A percentile compares a stretch with the other conserved stretches of the same genome.
phyloP scores from a whole-genome alignment of 2,888 invertebrate species.

The Agrochola litura region DNA sequence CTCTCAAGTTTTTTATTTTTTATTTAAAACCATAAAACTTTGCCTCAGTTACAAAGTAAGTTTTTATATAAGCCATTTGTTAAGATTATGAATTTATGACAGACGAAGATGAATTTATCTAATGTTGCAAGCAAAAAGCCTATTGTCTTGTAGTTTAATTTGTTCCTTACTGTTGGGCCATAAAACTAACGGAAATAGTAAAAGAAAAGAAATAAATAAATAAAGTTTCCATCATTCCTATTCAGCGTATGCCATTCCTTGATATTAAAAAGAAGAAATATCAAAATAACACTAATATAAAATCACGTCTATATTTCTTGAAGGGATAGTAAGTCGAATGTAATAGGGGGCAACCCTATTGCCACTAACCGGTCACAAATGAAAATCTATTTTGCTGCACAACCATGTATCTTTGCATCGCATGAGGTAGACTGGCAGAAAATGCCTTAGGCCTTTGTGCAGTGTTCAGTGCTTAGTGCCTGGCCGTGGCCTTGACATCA shows the following conservation, averaged over 20 bases:
- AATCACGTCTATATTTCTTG: neutral
- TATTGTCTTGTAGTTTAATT: conserved; percentile 50
- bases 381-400: neutral
- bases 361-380: neutral
- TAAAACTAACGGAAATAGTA: neutral
- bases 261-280: neutral
- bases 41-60: neutral
- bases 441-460: too few relatives aligned
- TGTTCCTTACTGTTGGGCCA: conserved; percentile 31
- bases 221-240: neutral
- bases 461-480: too few relatives aligned
- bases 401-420: neutral
- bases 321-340: neutral
- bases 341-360: neutral
- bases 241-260: neutral
- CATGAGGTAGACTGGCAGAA: too few relatives aligned
- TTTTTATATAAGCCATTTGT: neutral
- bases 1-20: too few relatives aligned
- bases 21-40: neutral
- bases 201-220: neutral
- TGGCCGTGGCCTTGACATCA: too few relatives aligned
- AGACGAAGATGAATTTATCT: conserved; percentile 45
- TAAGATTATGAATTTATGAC: conserved; percentile 9
- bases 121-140: conserved; percentile 39
- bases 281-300: neutral